phyloP scores from a whole-genome alignment of 1,140 invertebrate genomes.

The Aethina tumida region DNA sequence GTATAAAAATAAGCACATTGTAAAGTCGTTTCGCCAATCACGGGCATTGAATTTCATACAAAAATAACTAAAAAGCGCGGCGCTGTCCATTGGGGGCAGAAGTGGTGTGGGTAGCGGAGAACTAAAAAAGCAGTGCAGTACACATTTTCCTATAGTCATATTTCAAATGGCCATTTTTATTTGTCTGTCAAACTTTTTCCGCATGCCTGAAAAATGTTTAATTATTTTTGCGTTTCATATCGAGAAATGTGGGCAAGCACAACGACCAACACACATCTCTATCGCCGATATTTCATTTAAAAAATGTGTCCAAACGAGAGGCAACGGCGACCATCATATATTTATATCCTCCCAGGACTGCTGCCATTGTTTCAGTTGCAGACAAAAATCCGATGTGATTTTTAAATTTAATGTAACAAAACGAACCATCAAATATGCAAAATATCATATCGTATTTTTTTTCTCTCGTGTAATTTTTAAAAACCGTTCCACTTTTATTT shows the following conservation, averaged over 20 bases:
- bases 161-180: constrained; percentile 38
- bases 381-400: constrained; percentile 35
- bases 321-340: constrained; percentile 31
- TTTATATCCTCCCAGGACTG: constrained; percentile 34
- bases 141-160: constrained; percentile 35
- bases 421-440: constrained; percentile 33
- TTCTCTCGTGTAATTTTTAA: constrained; percentile 22
- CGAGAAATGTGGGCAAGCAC: constrained; percentile 28
- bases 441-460: constrained; percentile 28
- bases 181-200: constrained; percentile 38
- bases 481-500: constrained; percentile 20
- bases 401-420: constrained; percentile 38
- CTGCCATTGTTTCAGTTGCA: constrained; percentile 31
- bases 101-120: too few relatives aligned
- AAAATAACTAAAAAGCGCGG: constrained; percentile 20
- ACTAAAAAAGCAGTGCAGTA: constrained; percentile 22
- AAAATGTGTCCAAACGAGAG: constrained; percentile 35
- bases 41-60: constrained; percentile 29
- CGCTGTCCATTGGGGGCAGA: constrained; percentile 19
- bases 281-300: constrained; percentile 37
- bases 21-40: constrained; percentile 33
- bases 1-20: constrained; percentile 28
- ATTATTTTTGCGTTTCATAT: constrained; percentile 38
- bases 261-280: constrained; percentile 24
- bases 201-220: constrained; percentile 39